These are phyloP conservation scores for Thinocorus orbignyianus DNA, from an alignment of 2,113 vertebrate genomes.

Conservation along the genomic window DNA sequence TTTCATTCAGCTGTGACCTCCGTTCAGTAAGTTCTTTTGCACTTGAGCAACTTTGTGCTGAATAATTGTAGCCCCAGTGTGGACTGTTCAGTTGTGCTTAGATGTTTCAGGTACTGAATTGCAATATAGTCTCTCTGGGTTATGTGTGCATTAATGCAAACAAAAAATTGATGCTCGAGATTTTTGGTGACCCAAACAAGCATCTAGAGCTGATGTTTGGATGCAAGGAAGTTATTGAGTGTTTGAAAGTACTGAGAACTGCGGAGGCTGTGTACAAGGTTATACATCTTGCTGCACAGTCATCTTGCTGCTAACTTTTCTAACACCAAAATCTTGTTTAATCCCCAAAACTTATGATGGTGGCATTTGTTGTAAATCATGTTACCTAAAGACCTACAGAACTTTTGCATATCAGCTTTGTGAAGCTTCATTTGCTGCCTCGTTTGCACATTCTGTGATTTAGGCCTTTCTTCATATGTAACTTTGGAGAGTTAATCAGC, in stretches of 20 bases:
- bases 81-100: neutral
- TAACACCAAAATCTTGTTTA: neutral
- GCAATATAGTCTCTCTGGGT: neutral
- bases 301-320: neutral
- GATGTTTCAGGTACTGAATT: neutral
- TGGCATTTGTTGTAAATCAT: neutral
- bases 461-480: neutral
- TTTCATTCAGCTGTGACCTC: neutral
- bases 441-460: neutral
- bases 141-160: neutral
- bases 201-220: neutral
- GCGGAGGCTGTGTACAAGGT: rapidly evolving
- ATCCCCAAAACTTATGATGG: neutral
- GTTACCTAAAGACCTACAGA: neutral
- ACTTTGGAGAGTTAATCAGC: neutral
- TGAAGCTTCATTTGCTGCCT: neutral
- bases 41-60: neutral
- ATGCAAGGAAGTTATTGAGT: neutral
- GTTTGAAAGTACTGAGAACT: neutral
- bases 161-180: neutral
- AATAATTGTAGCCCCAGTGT: neutral
- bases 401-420: neutral
- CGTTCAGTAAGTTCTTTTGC: neutral
- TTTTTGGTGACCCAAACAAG: neutral
- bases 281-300: rapidly evolving